phyloP scores from a whole-genome alignment of 1,140 invertebrate genomes.

The Sinonovacula constricta region DNA sequence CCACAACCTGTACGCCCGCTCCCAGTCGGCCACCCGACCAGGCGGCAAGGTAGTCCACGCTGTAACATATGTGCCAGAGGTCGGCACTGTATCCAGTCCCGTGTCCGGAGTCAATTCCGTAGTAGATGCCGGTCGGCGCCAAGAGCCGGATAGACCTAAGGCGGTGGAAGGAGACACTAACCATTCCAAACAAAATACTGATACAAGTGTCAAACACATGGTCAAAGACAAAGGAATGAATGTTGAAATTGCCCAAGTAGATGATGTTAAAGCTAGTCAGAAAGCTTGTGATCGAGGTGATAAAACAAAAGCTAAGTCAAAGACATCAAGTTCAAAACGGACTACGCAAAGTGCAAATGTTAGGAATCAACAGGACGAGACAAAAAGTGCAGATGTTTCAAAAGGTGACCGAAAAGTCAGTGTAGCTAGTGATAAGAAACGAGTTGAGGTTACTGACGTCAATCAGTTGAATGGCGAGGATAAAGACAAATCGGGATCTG shows the following conservation, averaged over 20 bases:
- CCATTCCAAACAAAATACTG: neutral
- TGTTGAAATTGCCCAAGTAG: neutral
- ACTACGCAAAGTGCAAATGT: too few relatives aligned
- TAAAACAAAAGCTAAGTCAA: too few relatives aligned
- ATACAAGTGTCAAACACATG: too few relatives aligned
- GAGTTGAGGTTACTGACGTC: too few relatives aligned
- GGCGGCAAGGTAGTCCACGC: constrained; percentile 39
- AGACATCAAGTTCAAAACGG: too few relatives aligned
- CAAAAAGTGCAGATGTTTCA: too few relatives aligned
- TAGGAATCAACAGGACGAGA: too few relatives aligned
- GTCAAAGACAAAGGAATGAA: too few relatives aligned
- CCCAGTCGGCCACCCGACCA: constrained; percentile 10
- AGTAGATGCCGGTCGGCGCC: constrained; percentile 21
- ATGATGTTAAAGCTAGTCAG: neutral
- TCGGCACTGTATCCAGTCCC: constrained; percentile 46
- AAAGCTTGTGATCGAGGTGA: neutral
- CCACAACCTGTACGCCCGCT: constrained; percentile 37
- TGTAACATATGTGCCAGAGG: constrained; percentile 41
- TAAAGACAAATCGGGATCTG: too few relatives aligned
- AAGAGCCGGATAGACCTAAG: neutral
- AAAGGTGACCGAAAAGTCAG: too few relatives aligned
- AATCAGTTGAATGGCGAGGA: too few relatives aligned
- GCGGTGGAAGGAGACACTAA: neutral
- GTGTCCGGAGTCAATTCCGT: constrained; percentile 31
- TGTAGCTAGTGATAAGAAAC: too few relatives aligned